Percentiles rank a stretch among this genome's conserved stretches.
phyloP scores from a whole-genome alignment of 2,797 vertebrate species.

The Manis pentadactyla region DNA sequence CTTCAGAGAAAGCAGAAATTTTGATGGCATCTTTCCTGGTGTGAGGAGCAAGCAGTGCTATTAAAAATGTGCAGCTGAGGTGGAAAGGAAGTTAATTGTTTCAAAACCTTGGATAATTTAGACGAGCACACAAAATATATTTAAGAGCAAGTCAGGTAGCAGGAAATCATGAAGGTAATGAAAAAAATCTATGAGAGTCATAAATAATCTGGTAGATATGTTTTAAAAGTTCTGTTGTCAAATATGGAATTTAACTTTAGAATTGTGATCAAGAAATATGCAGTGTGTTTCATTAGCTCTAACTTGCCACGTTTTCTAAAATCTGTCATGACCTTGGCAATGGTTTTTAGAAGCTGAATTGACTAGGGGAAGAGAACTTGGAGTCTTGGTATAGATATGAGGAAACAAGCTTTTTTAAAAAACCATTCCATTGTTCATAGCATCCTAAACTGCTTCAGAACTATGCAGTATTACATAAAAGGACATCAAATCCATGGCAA shows the following conservation, averaged over 20 bases:
- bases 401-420: conserved; percentile 15
- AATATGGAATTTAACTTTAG: conserved; percentile 20
- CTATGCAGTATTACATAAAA: not conserved
- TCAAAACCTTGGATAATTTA: not conserved
- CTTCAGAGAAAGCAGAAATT: not conserved
- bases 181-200: conserved; percentile 15
- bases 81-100: not conserved
- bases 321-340: not conserved
- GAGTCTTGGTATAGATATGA: conserved; percentile 28
- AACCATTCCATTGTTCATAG: conserved; percentile 15
- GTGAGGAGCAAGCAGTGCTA: not conserved
- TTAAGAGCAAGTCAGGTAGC: not conserved
- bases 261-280: conserved; percentile 25
- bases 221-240: not conserved
- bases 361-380: not conserved
- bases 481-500: not conserved
- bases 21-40: not conserved
- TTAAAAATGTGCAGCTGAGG: not conserved
- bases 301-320: conserved; percentile 30
- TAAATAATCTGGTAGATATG: not conserved
- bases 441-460: conserved; percentile 1
- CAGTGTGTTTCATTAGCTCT: not conserved
- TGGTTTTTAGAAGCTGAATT: not conserved
- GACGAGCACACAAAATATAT: conserved; percentile 10
- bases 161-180: conserved; percentile 9